Conservation (phyloP, 2,113 vertebrate genomes). For the Plecotus auritus region DNA sequence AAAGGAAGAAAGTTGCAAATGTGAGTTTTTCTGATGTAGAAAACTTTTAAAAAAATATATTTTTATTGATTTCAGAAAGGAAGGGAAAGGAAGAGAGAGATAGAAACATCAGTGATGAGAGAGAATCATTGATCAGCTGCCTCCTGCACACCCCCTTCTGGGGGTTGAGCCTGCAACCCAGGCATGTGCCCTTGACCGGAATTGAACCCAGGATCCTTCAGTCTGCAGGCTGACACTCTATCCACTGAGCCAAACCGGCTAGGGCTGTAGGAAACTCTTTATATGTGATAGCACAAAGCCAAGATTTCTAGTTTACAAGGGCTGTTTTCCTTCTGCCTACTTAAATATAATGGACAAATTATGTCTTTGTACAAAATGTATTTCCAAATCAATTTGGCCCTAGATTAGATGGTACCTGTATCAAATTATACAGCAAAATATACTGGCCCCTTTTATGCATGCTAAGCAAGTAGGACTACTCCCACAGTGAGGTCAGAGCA, state of each 20-base stretch:
- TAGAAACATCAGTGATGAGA: too few relatives aligned
- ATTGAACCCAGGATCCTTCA: too few relatives aligned
- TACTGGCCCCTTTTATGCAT: accelerated
- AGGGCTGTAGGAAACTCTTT: background rate
- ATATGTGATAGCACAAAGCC: background rate
- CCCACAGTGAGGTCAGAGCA: background rate
- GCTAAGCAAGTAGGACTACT: background rate
- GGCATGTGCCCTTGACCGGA: too few relatives aligned
- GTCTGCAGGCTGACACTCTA: too few relatives aligned
- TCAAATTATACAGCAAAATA: background rate
- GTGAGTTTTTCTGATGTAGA: background rate
- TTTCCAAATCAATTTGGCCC: background rate
- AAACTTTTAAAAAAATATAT: background rate
- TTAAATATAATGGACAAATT: background rate
- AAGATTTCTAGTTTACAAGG: background rate
- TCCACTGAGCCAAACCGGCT: too few relatives aligned
- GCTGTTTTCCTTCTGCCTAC: background rate
- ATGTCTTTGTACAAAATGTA: background rate
- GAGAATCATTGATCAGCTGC: too few relatives aligned
- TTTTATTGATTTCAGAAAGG: too few relatives aligned
- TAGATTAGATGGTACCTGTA: background rate
- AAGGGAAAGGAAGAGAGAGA: too few relatives aligned
- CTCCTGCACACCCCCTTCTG: too few relatives aligned
- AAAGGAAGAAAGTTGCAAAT: background rate
- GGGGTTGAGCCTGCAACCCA: too few relatives aligned